Percentiles rank a stretch among this genome's conserved stretches.
phyloP scores from a whole-genome alignment of 1,140 invertebrate genomes.

The Drosophila kepulauana region DNA sequence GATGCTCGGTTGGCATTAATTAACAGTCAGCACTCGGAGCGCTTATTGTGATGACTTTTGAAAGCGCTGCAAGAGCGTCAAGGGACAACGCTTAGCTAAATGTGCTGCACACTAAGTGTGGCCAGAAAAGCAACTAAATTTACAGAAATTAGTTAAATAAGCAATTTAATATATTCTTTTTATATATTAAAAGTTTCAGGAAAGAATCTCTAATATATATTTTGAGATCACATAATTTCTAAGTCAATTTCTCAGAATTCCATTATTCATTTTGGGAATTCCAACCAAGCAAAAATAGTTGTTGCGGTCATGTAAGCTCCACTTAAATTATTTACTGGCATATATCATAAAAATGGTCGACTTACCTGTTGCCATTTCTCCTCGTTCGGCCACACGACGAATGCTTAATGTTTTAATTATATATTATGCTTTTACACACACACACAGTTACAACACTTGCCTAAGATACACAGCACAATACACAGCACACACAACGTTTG shows the following conservation, averaged over 20 bases:
- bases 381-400: constrained; percentile 25
- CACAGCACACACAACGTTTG: constrained; percentile 60
- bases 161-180: no score
- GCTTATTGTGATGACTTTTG: constrained; percentile 41
- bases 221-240: no score
- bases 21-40: constrained; percentile 57
- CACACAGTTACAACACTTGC: constrained; percentile 19
- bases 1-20: constrained; percentile 71
- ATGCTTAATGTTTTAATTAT: constrained; percentile 55
- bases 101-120: constrained; percentile 25
- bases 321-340: not conserved
- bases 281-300: no score
- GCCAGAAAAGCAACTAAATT: not conserved
- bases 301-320: not conserved
- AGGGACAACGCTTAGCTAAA: constrained; percentile 16
- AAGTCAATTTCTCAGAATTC: no score
- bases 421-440: constrained; percentile 19
- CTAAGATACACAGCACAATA: constrained; percentile 25
- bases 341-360: not conserved
- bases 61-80: not conserved
- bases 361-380: constrained; percentile 59
- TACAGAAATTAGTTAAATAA: no score
- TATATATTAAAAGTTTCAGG: no score
- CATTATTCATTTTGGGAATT: no score
- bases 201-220: no score